Conservation (phyloP, 1,140 invertebrate genomes). For the Drosophila kohkoa region DNA sequence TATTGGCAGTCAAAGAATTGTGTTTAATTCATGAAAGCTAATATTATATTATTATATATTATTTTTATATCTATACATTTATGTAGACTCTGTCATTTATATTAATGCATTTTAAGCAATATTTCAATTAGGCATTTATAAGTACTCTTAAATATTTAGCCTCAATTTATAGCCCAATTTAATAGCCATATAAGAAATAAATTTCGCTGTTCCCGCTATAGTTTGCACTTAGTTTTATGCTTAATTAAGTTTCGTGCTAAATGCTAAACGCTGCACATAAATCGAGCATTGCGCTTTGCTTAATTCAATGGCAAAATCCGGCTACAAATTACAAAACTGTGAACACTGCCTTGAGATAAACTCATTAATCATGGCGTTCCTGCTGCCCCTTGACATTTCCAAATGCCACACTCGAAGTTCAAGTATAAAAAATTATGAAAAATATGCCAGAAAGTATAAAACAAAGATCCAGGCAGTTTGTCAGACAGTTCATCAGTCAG, state of each 20-base stretch:
- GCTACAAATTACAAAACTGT: conserved; percentile 27
- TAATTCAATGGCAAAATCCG: conserved; percentile 26
- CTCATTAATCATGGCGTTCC: conserved; percentile 42
- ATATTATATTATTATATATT: too few relatives aligned
- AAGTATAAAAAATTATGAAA: conserved; percentile 45
- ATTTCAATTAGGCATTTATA: too few relatives aligned
- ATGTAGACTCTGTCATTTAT: too few relatives aligned
- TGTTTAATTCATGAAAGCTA: too few relatives aligned
- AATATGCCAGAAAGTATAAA: conserved; percentile 27
- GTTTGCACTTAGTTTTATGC: neutral
- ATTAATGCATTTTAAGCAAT: too few relatives aligned
- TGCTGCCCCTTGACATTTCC: conserved; percentile 44
- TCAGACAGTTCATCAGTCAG: conserved; percentile 46
- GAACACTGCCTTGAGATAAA: conserved; percentile 22
- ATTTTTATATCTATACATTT: too few relatives aligned
- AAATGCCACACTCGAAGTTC: conserved; percentile 41
- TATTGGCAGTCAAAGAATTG: too few relatives aligned
- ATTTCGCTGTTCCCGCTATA: neutral
- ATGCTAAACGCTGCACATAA: conserved; percentile 9
- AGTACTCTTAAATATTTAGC: too few relatives aligned
- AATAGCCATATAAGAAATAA: neutral
- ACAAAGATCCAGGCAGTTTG: conserved; percentile 33
- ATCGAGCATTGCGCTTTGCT: conserved; percentile 25
- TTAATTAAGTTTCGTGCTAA: neutral
- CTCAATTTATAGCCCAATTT: too few relatives aligned